These are phyloP conservation scores for Lithobates pipiens DNA, from an alignment of 2,797 vertebrate genomes.

Conservation along the genomic window DNA sequence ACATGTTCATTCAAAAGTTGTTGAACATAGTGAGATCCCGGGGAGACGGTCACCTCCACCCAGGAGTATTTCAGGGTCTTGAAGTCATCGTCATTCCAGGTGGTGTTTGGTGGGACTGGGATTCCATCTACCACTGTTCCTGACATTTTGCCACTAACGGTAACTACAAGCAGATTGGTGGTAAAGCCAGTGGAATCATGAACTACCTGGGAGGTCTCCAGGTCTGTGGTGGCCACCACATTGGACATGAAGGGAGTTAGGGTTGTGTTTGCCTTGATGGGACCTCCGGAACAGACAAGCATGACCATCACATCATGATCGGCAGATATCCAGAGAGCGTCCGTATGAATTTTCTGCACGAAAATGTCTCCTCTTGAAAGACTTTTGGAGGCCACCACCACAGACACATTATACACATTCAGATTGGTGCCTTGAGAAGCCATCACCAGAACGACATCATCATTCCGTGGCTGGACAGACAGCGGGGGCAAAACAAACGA, in stretches of 20 bases:
- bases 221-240: background rate
- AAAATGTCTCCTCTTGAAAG: background rate
- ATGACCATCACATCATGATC: conserved; percentile 21
- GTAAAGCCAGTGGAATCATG: background rate
- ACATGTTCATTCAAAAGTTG: background rate
- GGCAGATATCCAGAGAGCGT: conserved; percentile 5
- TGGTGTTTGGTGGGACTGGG: background rate
- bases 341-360: background rate
- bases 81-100: conserved; percentile 28
- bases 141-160: background rate
- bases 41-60: background rate
- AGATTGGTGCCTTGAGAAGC: background rate
- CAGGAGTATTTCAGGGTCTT: conserved; percentile 2
- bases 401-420: background rate
- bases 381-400: background rate
- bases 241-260: conserved; percentile 20
- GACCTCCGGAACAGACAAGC: background rate
- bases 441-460: background rate
- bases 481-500: background rate
- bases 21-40: conserved; percentile 16
- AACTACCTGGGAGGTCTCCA: background rate
- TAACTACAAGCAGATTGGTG: background rate
- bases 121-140: background rate
- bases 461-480: background rate
- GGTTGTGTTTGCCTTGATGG: background rate